phyloP scores from a whole-genome alignment of 2,888 invertebrate species.

The Alviniconcha strummeri region DNA sequence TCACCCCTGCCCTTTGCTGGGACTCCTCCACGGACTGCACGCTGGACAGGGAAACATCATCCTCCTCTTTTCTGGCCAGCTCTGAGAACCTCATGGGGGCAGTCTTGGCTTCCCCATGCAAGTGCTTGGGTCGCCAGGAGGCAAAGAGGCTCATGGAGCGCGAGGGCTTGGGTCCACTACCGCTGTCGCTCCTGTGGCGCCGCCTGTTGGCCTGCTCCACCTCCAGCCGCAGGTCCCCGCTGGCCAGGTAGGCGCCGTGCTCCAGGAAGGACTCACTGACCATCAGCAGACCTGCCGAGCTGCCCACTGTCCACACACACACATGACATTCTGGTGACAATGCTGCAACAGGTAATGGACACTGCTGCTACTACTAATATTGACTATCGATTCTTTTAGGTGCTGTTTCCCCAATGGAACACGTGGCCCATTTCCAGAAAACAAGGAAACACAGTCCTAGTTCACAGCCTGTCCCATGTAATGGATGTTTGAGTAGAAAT shows the following conservation, averaged over 20 bases:
- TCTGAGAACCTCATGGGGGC: slow-evolving; percentile 48
- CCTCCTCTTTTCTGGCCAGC: slow-evolving; percentile 41
- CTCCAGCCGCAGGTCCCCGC: slow-evolving; percentile 44
- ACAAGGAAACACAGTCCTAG: no score
- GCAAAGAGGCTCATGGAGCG: slow-evolving; percentile 62
- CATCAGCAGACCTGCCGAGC: slow-evolving; percentile 78
- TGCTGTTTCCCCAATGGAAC: no score
- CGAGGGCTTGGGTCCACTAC: slow-evolving; percentile 41
- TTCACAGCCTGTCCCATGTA: no score
- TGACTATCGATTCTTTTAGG: no score
- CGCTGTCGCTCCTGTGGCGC: slow-evolving; percentile 71
- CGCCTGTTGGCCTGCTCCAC: slow-evolving; percentile 51
- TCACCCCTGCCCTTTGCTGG: slow-evolving; percentile 38
- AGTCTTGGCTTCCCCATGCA: slow-evolving; percentile 42
- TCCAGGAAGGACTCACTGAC: slow-evolving; percentile 61
- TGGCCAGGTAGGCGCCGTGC: slow-evolving; percentile 46
- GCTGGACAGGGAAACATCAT: slow-evolving; percentile 28
- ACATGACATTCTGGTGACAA: background rate
- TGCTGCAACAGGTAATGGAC: background rate
- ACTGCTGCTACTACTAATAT: no score
- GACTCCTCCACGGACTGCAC: slow-evolving; percentile 36
- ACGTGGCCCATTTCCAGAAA: no score
- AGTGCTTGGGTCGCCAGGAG: slow-evolving; percentile 52
- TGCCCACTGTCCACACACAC: slow-evolving; percentile 62
- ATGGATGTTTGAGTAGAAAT: no score